Evolutionary conservation across 2,797 vertebrate genomes (phyloP).

Genomic region (Sebastes ruberrimus): DNA sequence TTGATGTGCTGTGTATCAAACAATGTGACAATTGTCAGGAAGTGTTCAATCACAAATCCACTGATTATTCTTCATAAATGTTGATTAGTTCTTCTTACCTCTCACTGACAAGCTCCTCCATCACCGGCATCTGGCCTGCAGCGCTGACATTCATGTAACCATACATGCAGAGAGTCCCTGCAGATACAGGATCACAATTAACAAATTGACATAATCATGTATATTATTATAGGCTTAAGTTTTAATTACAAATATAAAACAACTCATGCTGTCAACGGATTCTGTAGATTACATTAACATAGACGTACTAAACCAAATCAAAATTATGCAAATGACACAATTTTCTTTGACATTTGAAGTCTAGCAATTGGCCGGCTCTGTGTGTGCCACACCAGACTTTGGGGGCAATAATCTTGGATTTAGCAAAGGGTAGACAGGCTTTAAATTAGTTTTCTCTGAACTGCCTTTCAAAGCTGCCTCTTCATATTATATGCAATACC

Average conservation of each 20-base stretch:
- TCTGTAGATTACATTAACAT: conserved; percentile 49
- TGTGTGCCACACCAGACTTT: background rate
- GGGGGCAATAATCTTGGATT: background rate
- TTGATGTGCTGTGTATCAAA: background rate
- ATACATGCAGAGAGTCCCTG: conserved; percentile 74
- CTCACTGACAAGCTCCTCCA: conserved; percentile 76
- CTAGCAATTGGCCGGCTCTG: background rate
- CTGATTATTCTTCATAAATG: background rate
- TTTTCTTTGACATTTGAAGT: conserved; percentile 40
- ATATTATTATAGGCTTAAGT: background rate
- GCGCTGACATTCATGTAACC: conserved; percentile 77
- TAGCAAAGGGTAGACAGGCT: background rate
- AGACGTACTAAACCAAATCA: background rate
- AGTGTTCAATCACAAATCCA: background rate
- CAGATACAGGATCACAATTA: conserved; percentile 37
- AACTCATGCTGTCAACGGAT: background rate
- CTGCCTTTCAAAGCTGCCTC: background rate
- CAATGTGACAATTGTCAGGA: background rate
- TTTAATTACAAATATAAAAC: conserved; percentile 23
- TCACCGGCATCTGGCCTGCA: conserved; percentile 78
- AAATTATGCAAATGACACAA: conserved; percentile 15
- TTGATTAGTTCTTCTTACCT: conserved; percentile 67
- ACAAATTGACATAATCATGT: conserved; percentile 9
- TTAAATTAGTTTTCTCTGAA: background rate
- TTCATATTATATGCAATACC: background rate